phyloP scores from a whole-genome alignment of 2,888 invertebrate species.

The Sinodicranocentrus sp. region DNA sequence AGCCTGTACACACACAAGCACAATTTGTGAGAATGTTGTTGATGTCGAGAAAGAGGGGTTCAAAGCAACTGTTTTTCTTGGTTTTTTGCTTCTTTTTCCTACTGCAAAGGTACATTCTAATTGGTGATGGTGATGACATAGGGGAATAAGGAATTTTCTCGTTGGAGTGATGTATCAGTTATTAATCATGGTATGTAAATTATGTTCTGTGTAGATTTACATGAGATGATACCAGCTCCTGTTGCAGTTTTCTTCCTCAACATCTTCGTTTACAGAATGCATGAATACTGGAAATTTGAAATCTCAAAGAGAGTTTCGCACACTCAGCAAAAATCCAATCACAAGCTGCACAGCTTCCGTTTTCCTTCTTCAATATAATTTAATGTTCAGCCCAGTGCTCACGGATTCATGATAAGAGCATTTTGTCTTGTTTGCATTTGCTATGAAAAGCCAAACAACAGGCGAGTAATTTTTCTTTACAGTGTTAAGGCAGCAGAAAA shows the following conservation, averaged over 20 bases:
- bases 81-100: background rate
- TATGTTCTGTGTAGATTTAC: constrained; percentile 40
- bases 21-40: constrained; percentile 6
- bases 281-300: too few relatives aligned
- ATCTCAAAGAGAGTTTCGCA: too few relatives aligned
- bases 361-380: background rate
- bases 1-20: background rate
- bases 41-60: background rate
- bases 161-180: constrained; percentile 54
- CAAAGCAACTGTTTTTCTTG: constrained; percentile 2
- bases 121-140: constrained; percentile 43
- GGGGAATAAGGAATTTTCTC: constrained; percentile 3
- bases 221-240: constrained; percentile 23
- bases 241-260: constrained; percentile 4
- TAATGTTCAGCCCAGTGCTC: background rate
- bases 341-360: too few relatives aligned
- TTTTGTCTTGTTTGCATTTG: constrained; percentile 9
- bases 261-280: background rate
- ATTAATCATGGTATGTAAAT: constrained; percentile 56
- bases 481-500: background rate
- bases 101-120: background rate
- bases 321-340: too few relatives aligned
- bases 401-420: background rate
- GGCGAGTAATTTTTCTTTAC: too few relatives aligned
- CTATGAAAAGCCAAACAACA: background rate